Base-by-base conservation (phyloP, 2,113 vertebrate genomes). In the Astatotilapia flaviijosephi region DNA sequence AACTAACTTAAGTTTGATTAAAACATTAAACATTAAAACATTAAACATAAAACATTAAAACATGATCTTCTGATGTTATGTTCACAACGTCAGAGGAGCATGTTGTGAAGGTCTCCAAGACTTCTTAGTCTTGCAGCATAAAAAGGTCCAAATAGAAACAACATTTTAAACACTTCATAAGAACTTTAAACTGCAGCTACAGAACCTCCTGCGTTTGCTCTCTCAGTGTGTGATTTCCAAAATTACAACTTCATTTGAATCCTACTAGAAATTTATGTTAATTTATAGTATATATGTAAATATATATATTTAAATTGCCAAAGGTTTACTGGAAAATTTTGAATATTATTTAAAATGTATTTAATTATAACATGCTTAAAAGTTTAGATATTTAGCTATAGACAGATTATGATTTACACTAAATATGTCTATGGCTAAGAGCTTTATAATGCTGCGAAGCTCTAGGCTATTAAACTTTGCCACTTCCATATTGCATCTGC, bases 211-310 rank as follows among this genome's bases (percentile, higher is more conserved):
- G 3, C 5, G 9, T 62, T 60, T 62, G 3, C 70, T 19, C 9
- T 26, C 4, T 56, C 14, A 42, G 8, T 35, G 19, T n/a, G 23
- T 51, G 7, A 15, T 85, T 82, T 79, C 49, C 35, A 87, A 88
- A 82, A 91, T 90, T 58, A 73, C 60, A 80, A 56, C 17, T 84
- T 75, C 28, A 37, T 85, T 82, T 55, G 26, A 40, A 85, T n/a
- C 9, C 15, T 77, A n/a, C 15, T 4, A 31, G 26, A 51, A n/a
- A 77, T 51, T 1, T 23, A 23, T 23, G 23, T 23, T 23, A 23
- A 23, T 23, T 23, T n/a, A 31, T 49, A 51, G 6, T 49, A 5
- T 49, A 49, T 1, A 31, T 28, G 45, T 11, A 75, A 28, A 47
- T 28, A 19, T 17, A 17, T 45, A 10, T 45, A 28, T 73, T 73